Evolutionary conservation across 2,113 vertebrate species (phyloP).

Genomic region (Macaca mulatta): DNA sequence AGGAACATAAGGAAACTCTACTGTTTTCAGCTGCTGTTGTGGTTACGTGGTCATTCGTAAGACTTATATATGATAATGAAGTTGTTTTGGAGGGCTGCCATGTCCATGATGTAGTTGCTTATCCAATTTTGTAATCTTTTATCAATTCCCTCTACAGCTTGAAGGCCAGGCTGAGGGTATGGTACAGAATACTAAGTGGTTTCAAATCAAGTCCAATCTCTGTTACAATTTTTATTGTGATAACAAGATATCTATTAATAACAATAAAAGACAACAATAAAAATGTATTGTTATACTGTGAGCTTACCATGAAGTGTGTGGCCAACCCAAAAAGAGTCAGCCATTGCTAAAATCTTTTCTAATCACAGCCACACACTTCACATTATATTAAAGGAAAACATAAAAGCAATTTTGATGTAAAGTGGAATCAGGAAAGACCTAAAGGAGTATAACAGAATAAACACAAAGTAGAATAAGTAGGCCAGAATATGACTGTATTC

Average conservation of each 20-base stretch:
- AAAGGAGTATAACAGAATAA: slow-evolving; percentile 9
- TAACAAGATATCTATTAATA: slow-evolving; percentile 50
- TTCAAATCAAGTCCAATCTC: slow-evolving; percentile 50
- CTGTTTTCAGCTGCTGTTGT: slow-evolving; percentile 50
- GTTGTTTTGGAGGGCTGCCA: slow-evolving; percentile 56
- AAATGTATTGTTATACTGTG: neutral
- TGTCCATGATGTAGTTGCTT: slow-evolving; percentile 36
- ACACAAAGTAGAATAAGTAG: neutral
- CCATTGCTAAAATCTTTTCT: neutral
- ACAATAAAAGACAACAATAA: neutral
- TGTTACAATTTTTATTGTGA: slow-evolving; percentile 12
- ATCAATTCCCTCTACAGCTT: slow-evolving; percentile 18
- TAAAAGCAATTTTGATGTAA: neutral
- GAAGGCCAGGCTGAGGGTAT: slow-evolving; percentile 24
- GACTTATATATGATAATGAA: slow-evolving; percentile 52
- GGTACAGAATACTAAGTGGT: slow-evolving; percentile 61
- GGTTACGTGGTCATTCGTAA: neutral
- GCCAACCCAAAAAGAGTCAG: neutral
- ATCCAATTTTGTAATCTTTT: slow-evolving; percentile 57
- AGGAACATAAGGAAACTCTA: neutral
- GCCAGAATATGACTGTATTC: neutral
- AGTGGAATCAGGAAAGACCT: neutral
- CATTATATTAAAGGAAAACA: neutral
- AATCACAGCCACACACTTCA: neutral
- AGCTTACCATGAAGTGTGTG: neutral